Conservation (phyloP, 2,113 vertebrate genomes). For the Festucalex cinctus region DNA sequence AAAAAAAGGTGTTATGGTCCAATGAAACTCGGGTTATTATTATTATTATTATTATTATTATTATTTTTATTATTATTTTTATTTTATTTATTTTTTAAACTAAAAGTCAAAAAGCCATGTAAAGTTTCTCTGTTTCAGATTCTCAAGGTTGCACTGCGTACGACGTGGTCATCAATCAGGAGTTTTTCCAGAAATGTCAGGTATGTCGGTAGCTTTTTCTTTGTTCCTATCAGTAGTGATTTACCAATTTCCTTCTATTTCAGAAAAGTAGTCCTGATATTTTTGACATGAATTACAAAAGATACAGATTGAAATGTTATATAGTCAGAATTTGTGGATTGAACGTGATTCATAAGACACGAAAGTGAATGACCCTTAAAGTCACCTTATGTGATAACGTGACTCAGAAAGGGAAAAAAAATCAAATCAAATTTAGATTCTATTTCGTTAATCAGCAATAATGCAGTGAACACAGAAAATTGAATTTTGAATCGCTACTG, state of each 20-base stretch:
- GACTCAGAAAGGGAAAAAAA: too few species aligned
- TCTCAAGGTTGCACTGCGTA: conserved; percentile 83
- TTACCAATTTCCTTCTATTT: neutral
- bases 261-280: neutral
- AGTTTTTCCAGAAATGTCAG: conserved; percentile 83
- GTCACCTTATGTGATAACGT: neutral
- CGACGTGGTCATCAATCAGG: conserved; percentile 82
- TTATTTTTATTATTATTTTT: too few species aligned
- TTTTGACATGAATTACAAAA: neutral
- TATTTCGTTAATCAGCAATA: too few species aligned
- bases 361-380: neutral
- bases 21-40: too few species aligned
- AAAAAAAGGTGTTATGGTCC: too few species aligned
- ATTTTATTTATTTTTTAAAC: too few species aligned
- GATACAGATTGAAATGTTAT: neutral
- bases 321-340: neutral
- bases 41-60: too few species aligned
- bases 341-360: neutral
- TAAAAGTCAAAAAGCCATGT: too few species aligned
- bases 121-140: conserved; percentile 20
- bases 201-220: conserved; percentile 35
- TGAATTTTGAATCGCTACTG: too few species aligned
- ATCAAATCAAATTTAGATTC: too few species aligned
- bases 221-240: neutral
- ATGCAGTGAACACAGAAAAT: too few species aligned